Evolutionary conservation across 2,113 vertebrate species (phyloP).

Genomic region (Rhinolophus sinicus): DNA sequence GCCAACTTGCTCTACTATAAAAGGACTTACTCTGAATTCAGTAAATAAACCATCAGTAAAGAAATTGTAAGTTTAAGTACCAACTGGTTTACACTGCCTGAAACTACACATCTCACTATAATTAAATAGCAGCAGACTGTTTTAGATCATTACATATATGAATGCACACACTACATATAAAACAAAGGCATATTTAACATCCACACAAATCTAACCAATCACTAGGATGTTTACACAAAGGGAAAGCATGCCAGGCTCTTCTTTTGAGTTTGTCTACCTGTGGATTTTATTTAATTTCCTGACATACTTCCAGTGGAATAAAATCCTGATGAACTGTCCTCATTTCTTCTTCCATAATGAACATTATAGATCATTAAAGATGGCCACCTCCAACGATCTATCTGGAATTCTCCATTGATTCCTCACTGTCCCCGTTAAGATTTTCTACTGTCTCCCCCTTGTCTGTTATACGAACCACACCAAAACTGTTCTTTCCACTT

Average conservation of each 20-base stretch:
- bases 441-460: background rate
- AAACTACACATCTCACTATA: background rate
- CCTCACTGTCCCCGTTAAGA: background rate
- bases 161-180: background rate
- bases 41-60: background rate
- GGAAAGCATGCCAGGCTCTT: background rate
- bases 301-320: background rate
- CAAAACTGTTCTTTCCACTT: background rate
- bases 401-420: background rate
- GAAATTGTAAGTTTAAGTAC: background rate
- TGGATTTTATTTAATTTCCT: background rate
- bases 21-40: background rate
- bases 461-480: background rate
- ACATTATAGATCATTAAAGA: background rate
- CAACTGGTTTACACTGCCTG: background rate
- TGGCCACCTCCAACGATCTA: accelerated
- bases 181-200: background rate
- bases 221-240: background rate
- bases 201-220: background rate
- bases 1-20: background rate
- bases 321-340: background rate
- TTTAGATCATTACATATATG: background rate
- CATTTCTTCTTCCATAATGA: background rate
- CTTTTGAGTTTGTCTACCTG: background rate
- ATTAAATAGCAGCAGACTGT: background rate